Base-by-base conservation (phyloP, 2,888 invertebrate genomes). In the Pseudococcus jackbeardsleyi region DNA sequence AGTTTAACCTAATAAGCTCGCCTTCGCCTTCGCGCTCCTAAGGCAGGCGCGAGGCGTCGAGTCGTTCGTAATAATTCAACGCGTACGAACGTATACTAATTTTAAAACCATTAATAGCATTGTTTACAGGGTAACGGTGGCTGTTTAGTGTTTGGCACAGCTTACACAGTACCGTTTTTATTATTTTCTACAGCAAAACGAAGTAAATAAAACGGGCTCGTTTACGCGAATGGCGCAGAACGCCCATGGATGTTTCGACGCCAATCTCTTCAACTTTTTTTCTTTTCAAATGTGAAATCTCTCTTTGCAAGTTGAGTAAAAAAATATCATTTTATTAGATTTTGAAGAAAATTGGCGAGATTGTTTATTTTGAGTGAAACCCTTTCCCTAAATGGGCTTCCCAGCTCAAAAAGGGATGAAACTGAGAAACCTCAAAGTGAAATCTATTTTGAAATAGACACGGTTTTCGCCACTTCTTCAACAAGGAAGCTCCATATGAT, bases 81-180 rank as follows among this genome's bases (percentile, higher is more conserved):
- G 79, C 42, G 42, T 42, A 82, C 79, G 46, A 46, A 82, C 79
- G 19, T 82, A 46, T 82, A 82, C 79, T 82, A 82, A 82, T 82
- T 82, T 82, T 82, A 46, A 82, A 82, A 82, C 79, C 79, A 82
- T 82, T 82, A 82, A 82, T 82, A 82, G 54, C 64, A 85, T 85
- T 85, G 85, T 85, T 85, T 85, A 85, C 85, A 54, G 85, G 64
- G 42, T 84, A 64, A 85, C 39, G 39, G 39, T 59, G 54, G 54
- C 85, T 85, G 85, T 59, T 59, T 64, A 85, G 50, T 85, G 85
- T 85, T 85, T 85, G 85, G 85, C 85, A 85, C 85, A 85, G 85
- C 64, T 85, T 85, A 85, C 85, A 64, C 33, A 17, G 54, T 42
- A 85, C 12, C 39, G 39, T 39, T 39, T 33, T 82, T 82, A 42